phyloP scores from a whole-genome alignment of 92 coral and sea anemone species.

The Micromussa lordhowensis region DNA sequence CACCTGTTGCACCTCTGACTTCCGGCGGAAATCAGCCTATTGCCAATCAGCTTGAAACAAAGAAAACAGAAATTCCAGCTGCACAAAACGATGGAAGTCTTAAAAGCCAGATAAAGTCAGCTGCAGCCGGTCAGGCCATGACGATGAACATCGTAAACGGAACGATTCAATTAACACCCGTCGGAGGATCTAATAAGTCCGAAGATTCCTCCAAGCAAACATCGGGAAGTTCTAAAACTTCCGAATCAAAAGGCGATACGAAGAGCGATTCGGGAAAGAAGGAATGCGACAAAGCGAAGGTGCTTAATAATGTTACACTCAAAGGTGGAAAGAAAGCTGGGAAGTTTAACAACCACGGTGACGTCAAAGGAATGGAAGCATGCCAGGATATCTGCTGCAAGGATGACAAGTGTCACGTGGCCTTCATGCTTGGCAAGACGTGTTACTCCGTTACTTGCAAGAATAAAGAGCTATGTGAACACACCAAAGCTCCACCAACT shows the following conservation, averaged over 20 bases:
- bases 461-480: slow-evolving; percentile 86
- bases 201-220: slow-evolving; percentile 12
- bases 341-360: slow-evolving; percentile 90
- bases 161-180: slow-evolving; percentile 82
- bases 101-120: slow-evolving; percentile 79
- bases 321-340: slow-evolving; percentile 97
- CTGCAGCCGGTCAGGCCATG: slow-evolving; percentile 96
- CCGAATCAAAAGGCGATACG: slow-evolving; percentile 21
- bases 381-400: slow-evolving; percentile 86
- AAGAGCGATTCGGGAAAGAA: slow-evolving; percentile 51
- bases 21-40: slow-evolving; percentile 11
- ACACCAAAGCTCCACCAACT: slow-evolving; percentile 97
- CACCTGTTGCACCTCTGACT: slow-evolving; percentile 27
- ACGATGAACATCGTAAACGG: slow-evolving; percentile 89
- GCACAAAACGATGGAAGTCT: slow-evolving; percentile 29
- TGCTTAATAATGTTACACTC: slow-evolving; percentile 86
- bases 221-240: slow-evolving; percentile 10
- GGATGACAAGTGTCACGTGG: slow-evolving; percentile 85
- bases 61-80: slow-evolving; percentile 52
- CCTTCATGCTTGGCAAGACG: slow-evolving; percentile 92
- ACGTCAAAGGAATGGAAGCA: slow-evolving; percentile 85
- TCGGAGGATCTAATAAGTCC: slow-evolving; percentile 51
- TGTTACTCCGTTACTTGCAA: slow-evolving; percentile 96
- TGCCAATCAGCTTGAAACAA: slow-evolving; percentile 25
- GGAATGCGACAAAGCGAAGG: slow-evolving; percentile 76